A percentile compares a stretch with the other conserved stretches of the same genome.
These are phyloP conservation scores for Sebastes baramenuke DNA, from an alignment of 2,797 vertebrate genomes.

Conservation along the genomic window DNA sequence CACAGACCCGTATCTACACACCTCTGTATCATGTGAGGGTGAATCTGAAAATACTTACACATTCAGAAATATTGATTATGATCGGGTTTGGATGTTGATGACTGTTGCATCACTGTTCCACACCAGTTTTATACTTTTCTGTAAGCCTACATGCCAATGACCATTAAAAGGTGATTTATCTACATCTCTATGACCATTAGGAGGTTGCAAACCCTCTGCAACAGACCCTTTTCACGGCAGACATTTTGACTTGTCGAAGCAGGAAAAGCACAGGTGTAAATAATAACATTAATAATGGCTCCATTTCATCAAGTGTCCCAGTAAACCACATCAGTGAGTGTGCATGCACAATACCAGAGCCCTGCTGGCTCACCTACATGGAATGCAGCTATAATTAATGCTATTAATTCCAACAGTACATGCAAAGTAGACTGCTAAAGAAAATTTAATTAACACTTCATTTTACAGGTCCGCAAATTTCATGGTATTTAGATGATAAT, in stretches of 20 bases:
- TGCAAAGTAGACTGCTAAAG: too few relatives aligned
- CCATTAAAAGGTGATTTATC: background rate
- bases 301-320: background rate
- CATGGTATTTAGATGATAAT: too few relatives aligned
- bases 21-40: background rate
- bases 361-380: background rate
- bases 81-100: background rate
- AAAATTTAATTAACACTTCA: too few relatives aligned
- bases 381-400: background rate
- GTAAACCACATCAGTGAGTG: background rate
- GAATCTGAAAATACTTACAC: background rate
- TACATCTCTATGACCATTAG: background rate
- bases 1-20: background rate
- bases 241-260: background rate
- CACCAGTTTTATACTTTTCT: background rate
- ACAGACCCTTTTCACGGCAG: background rate
- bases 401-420: background rate
- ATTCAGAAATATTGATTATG: background rate
- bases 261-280: background rate
- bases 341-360: background rate
- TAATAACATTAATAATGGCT: background rate
- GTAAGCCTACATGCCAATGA: background rate
- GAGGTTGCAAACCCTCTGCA: background rate
- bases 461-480: too few relatives aligned
- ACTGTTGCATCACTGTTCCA: background rate